Evolutionary conservation across 2,797 vertebrate genomes (phyloP).

Genomic region (Helicolenus hilgendorfi): DNA sequence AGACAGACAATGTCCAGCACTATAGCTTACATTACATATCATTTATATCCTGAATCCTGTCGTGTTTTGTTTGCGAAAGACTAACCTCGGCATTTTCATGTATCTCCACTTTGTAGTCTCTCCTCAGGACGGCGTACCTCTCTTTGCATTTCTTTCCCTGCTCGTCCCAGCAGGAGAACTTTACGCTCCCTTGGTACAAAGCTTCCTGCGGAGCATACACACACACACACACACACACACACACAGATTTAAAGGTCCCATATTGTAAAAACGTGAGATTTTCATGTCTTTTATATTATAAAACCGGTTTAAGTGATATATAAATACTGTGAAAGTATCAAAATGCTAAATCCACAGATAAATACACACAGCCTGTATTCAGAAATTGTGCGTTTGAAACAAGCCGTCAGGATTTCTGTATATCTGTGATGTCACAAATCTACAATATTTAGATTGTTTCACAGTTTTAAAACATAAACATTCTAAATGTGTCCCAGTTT

Average conservation of each 20-base stretch:
- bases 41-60: background rate
- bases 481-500: too few species aligned
- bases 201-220: constrained; percentile 66
- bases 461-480: too few species aligned
- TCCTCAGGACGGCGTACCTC: constrained; percentile 89
- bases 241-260: background rate
- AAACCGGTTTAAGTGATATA: too few species aligned
- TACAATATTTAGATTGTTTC: too few species aligned
- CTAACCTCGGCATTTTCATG: constrained; percentile 94
- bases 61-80: background rate
- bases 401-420: too few species aligned
- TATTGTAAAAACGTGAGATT: too few species aligned
- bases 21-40: background rate
- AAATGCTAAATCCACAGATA: too few species aligned
- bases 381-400: too few species aligned
- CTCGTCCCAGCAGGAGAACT: constrained; percentile 88
- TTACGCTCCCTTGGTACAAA: constrained; percentile 90
- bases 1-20: background rate
- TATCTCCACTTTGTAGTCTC: constrained; percentile 91
- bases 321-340: too few species aligned
- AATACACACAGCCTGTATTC: too few species aligned
- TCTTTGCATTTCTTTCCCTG: constrained; percentile 94
- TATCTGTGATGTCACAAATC: too few species aligned
- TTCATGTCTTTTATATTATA: too few species aligned
- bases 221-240: constrained; percentile 27